phyloP scores from a whole-genome alignment of 2,797 vertebrate species.

The Enteromius mattozi region DNA sequence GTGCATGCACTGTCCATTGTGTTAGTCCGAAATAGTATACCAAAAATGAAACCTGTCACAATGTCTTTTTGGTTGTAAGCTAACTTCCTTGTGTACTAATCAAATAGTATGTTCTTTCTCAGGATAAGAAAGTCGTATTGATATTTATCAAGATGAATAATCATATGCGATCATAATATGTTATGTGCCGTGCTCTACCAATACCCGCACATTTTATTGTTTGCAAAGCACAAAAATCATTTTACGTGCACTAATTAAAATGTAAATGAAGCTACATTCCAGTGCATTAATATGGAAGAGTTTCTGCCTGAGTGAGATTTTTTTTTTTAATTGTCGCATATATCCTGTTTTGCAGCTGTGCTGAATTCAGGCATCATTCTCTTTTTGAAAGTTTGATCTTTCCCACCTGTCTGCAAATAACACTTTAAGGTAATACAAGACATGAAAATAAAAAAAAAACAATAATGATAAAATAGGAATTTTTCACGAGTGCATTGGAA shows the following conservation, averaged over 20 bases:
- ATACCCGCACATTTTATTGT: conserved; percentile 22
- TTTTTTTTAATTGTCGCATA: not conserved
- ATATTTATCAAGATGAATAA: conserved; percentile 39
- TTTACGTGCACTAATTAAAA: conserved; percentile 34
- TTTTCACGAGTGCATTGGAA: not conserved
- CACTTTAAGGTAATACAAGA: not conserved
- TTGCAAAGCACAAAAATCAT: conserved; percentile 44
- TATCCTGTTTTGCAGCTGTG: conserved; percentile 42
- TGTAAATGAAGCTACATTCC: conserved; percentile 36
- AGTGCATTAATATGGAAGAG: conserved; percentile 12
- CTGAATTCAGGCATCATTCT: conserved; percentile 41
- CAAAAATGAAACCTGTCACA: conserved; percentile 35
- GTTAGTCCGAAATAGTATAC: conserved; percentile 44
- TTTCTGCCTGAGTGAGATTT: not conserved
- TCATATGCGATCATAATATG: conserved; percentile 20
- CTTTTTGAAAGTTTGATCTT: conserved; percentile 21
- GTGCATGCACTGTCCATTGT: conserved; percentile 45
- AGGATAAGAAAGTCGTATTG: conserved; percentile 35
- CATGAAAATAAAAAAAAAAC: not conserved
- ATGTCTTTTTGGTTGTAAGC: conserved; percentile 33
- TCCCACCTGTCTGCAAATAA: conserved; percentile 4
- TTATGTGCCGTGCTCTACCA: not conserved
- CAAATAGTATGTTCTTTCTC: conserved; percentile 37
- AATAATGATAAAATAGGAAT: not conserved
- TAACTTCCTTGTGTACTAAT: conserved; percentile 43